phyloP scores from a whole-genome alignment of 2,888 invertebrate genomes.

The Frankliniella intonsa region DNA sequence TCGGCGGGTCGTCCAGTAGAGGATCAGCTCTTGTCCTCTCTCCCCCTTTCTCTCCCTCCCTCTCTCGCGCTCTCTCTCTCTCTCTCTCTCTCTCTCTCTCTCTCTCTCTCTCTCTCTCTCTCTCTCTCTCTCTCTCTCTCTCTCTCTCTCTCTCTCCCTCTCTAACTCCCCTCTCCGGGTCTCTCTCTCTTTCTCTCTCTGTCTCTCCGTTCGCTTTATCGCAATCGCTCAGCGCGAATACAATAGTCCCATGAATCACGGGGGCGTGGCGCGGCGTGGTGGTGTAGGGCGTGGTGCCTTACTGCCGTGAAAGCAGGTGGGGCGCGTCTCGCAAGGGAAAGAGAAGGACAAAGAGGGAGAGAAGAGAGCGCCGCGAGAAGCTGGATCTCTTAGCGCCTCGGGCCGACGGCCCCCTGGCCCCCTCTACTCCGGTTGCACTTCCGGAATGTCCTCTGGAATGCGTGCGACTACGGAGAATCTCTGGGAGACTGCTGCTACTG shows the following conservation, averaged over 20 bases:
- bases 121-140: background rate
- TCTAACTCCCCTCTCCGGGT: background rate
- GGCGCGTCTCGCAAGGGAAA: background rate
- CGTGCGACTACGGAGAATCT: background rate
- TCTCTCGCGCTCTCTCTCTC: too few relatives aligned
- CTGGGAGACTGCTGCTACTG: background rate
- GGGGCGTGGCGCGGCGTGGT: background rate
- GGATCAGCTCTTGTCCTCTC: too few relatives aligned
- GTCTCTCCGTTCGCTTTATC: background rate
- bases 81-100: too few relatives aligned
- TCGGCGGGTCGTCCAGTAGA: too few relatives aligned
- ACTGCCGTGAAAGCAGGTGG: background rate
- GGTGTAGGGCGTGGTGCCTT: background rate
- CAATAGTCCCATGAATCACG: background rate
- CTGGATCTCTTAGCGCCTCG: background rate
- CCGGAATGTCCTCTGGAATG: background rate
- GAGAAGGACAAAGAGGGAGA: background rate
- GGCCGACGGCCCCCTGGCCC: background rate
- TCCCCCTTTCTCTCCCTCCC: background rate
- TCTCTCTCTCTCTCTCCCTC: background rate
- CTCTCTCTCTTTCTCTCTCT: background rate
- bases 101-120: background rate
- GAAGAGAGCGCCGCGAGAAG: background rate
- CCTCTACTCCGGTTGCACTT: background rate
- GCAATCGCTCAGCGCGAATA: background rate